Conservation (phyloP, 2,113 vertebrate genomes). For the Centropus bengalensis region DNA sequence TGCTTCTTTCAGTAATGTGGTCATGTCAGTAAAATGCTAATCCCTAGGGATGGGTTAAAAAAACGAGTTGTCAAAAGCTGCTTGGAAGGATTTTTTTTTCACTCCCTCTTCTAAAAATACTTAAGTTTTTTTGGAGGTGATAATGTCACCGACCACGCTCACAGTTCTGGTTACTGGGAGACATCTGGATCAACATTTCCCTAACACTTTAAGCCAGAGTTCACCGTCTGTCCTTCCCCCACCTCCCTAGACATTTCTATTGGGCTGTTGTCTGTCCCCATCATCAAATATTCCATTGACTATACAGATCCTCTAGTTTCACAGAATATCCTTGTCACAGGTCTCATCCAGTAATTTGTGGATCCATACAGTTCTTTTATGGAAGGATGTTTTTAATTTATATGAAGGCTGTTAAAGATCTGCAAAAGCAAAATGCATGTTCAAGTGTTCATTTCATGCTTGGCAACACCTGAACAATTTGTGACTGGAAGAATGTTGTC, state of each 20-base stretch:
- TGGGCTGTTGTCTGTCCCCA: not conserved
- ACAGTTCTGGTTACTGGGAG: not conserved
- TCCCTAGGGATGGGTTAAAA: not conserved
- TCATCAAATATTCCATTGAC: not conserved
- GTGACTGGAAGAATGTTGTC: not conserved
- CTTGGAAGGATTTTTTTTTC: not conserved
- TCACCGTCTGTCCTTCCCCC: not conserved
- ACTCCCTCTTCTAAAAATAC: not conserved
- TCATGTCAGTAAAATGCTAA: not conserved
- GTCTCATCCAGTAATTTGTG: fast-evolving
- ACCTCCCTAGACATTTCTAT: not conserved
- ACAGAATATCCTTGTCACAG: not conserved
- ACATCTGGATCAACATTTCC: not conserved
- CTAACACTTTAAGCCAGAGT: not conserved
- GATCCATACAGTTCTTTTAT: not conserved
- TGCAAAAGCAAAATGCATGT: not conserved
- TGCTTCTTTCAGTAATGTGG: not conserved
- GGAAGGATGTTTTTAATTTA: not conserved
- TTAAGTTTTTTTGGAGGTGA: not conserved
- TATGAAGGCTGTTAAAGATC: not conserved
- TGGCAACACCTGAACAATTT: not conserved
- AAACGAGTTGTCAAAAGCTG: not conserved
- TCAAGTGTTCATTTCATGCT: not conserved
- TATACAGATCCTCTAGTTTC: not conserved
- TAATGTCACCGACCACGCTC: not conserved